A percentile compares a stretch with the other conserved stretches of the same genome.
Conservation (phyloP, 1,140 invertebrate species). For the Drosophila miranda region DNA sequence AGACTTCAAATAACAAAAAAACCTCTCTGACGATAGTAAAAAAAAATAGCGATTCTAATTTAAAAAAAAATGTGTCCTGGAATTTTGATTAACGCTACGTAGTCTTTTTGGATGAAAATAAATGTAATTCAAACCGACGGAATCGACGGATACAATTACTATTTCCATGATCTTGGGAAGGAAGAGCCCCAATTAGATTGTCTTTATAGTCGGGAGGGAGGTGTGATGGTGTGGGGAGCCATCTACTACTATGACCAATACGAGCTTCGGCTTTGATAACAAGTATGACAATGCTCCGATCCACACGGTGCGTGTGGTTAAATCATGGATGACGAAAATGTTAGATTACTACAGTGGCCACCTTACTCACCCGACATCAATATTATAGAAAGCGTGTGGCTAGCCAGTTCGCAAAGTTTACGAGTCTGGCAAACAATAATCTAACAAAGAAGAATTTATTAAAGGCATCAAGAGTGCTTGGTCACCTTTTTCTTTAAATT, state of each 20-base stretch:
- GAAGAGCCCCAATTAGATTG: neutral
- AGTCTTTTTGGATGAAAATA: neutral
- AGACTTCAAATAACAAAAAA: no score
- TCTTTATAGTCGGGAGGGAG: neutral
- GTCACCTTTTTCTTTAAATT: constrained; percentile 3
- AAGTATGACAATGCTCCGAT: neutral
- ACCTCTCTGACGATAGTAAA: no score
- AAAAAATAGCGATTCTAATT: no score
- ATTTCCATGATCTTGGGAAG: neutral
- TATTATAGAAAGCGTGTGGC: no score
- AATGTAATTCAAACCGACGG: neutral
- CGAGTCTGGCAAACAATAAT: constrained; percentile 8
- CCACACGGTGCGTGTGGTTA: neutral
- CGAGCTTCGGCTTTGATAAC: neutral
- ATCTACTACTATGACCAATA: no score
- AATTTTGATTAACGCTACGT: neutral
- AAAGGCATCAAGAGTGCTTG: constrained; percentile 1
- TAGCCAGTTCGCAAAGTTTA: constrained; percentile 1
- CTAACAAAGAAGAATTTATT: constrained; percentile 6
- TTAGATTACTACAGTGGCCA: neutral
- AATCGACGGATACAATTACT: neutral
- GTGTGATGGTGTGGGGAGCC: neutral
- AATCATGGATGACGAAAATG: no score
- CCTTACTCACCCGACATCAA: neutral
- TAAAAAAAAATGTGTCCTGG: no score